Percentiles rank a stretch among this genome's conserved stretches.
phyloP scores from a whole-genome alignment of 2,888 invertebrate genomes.

The Napeogenes inachia region DNA sequence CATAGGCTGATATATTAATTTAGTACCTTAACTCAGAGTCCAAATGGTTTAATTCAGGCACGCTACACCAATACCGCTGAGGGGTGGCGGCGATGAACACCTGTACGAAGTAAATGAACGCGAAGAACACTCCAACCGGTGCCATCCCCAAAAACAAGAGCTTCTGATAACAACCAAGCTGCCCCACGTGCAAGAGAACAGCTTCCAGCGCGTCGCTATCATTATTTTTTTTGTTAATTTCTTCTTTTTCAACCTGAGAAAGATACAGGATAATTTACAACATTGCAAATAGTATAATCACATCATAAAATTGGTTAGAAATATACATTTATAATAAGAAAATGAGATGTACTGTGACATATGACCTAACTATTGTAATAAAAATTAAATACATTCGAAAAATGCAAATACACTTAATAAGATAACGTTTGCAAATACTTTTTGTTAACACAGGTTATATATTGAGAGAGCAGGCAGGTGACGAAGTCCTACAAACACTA shows the following conservation, averaged over 20 bases:
- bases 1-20: too few species aligned
- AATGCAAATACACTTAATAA: too few species aligned
- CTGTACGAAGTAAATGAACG: constrained; percentile 65
- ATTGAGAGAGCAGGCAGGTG: too few species aligned
- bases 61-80: constrained; percentile 59
- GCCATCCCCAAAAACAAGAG: constrained; percentile 57
- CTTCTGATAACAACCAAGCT: constrained; percentile 63
- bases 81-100: constrained; percentile 67
- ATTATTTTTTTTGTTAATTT: constrained; percentile 36
- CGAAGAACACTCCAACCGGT: constrained; percentile 63
- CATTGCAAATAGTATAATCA: neutral
- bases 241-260: constrained; percentile 31
- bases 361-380: too few species aligned
- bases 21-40: constrained; percentile 51
- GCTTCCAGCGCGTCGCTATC: constrained; percentile 50
- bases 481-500: too few species aligned
- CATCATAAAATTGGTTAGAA: too few species aligned
- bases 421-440: too few species aligned
- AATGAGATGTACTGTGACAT: too few species aligned
- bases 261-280: neutral
- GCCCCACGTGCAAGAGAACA: constrained; percentile 58
- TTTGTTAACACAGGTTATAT: too few species aligned
- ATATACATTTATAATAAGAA: too few species aligned
- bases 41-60: constrained; percentile 55
- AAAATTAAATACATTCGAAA: too few species aligned